Evolutionary conservation across 2,797 vertebrate species (phyloP).

Genomic region (Macropus fuliginosus): DNA sequence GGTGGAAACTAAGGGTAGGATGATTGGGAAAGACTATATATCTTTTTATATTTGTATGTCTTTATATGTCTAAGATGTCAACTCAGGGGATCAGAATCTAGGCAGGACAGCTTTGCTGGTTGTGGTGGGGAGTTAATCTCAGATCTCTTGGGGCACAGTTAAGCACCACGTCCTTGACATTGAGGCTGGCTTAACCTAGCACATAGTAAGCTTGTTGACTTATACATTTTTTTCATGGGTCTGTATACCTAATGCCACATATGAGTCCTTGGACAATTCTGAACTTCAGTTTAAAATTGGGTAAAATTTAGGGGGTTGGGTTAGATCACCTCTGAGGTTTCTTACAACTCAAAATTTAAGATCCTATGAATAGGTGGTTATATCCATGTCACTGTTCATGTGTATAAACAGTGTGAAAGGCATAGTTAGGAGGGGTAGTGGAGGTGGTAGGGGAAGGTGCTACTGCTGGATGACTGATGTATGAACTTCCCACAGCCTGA

Average conservation of each 20-base stretch:
- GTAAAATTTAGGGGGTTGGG: neutral
- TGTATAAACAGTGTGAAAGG: neutral
- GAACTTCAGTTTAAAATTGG: neutral
- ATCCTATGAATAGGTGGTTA: neutral
- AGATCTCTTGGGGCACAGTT: neutral
- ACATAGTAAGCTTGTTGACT: neutral
- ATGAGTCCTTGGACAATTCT: neutral
- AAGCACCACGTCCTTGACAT: neutral
- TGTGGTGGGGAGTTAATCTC: neutral
- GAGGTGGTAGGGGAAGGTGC: too few species aligned
- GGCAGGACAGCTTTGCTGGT: neutral
- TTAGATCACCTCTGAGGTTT: neutral
- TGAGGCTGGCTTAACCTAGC: neutral
- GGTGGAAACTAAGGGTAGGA: neutral
- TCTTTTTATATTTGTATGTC: neutral
- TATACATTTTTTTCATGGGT: neutral
- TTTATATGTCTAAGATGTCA: neutral
- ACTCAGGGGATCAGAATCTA: neutral
- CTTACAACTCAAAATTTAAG: neutral
- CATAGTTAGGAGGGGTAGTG: neutral
- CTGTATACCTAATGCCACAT: neutral
- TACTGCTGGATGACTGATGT: accelerated
- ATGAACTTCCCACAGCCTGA: neutral
- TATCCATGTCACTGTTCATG: neutral
- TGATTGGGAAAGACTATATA: neutral